Conservation (phyloP, 2,113 vertebrate genomes). For the Junco hyemalis region DNA sequence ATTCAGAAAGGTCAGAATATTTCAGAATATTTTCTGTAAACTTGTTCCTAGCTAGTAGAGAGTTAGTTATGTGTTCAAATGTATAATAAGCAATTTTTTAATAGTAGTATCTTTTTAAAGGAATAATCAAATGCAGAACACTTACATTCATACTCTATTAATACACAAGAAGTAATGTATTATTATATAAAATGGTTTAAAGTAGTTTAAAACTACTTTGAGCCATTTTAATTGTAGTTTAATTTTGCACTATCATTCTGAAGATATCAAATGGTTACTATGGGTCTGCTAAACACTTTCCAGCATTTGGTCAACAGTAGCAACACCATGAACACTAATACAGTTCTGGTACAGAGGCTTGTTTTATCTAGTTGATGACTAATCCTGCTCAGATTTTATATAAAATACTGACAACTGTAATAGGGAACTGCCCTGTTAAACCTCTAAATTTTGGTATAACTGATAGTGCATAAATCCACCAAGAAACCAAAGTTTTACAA, state of each 20-base stretch:
- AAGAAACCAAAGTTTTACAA: background rate
- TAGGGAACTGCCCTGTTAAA: background rate
- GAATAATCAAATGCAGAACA: background rate
- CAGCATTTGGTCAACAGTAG: background rate
- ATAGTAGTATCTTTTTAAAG: background rate
- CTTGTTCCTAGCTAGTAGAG: background rate
- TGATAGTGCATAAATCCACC: background rate
- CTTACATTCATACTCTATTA: background rate
- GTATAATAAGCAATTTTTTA: background rate
- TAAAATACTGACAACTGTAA: background rate
- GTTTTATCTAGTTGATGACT: background rate
- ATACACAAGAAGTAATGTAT: background rate
- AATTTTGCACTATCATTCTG: background rate
- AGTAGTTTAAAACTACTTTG: background rate
- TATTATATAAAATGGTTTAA: background rate
- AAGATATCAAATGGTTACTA: background rate
- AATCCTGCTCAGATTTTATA: background rate
- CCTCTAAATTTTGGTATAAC: background rate
- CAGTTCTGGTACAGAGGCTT: background rate
- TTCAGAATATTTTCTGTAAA: constrained; percentile 50
- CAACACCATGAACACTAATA: background rate
- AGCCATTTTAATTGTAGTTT: background rate
- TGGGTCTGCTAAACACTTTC: background rate
- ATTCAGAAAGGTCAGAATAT: constrained; percentile 70
- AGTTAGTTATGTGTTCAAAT: background rate